A percentile compares a stretch with the other conserved stretches of the same genome.
These are phyloP conservation scores for Metellina segmentata DNA, from an alignment of 2,888 invertebrate species.

Conservation along the genomic window DNA sequence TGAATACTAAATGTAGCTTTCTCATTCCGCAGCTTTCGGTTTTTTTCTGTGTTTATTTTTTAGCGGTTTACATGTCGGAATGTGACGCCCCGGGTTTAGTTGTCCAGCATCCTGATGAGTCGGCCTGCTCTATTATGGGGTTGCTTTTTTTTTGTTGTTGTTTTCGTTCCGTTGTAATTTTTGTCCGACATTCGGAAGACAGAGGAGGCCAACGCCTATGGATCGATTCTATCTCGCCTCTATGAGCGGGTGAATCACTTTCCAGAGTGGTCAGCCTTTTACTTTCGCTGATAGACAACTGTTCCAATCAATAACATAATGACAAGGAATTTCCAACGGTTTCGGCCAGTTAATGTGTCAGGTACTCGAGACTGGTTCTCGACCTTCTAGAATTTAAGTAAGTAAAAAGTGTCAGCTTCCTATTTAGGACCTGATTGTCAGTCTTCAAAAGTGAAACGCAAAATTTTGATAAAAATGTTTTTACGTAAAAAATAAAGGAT, in stretches of 20 bases:
- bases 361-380: too few relatives aligned
- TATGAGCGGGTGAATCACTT: neutral
- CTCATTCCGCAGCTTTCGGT: conserved; percentile 13
- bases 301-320: neutral
- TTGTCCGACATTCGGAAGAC: neutral
- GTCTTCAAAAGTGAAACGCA: too few relatives aligned
- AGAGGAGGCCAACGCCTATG: neutral
- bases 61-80: conserved; percentile 37
- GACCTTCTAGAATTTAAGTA: too few relatives aligned
- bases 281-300: neutral
- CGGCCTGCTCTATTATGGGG: neutral
- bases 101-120: conserved; percentile 63
- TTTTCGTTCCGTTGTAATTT: neutral
- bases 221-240: neutral
- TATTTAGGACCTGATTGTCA: too few relatives aligned
- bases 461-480: too few relatives aligned
- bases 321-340: too few relatives aligned
- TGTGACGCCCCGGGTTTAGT: conserved; percentile 50
- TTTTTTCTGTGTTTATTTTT: conserved; percentile 16
- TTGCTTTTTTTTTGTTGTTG: conserved; percentile 1
- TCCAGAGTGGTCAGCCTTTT: neutral
- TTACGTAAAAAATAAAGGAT: too few relatives aligned
- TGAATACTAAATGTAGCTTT: conserved; percentile 60
- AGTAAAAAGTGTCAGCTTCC: too few relatives aligned
- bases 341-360: too few relatives aligned